These are phyloP conservation scores for Dryadula phaetusa DNA, from an alignment of 2,888 invertebrate genomes.

Conservation along the genomic window DNA sequence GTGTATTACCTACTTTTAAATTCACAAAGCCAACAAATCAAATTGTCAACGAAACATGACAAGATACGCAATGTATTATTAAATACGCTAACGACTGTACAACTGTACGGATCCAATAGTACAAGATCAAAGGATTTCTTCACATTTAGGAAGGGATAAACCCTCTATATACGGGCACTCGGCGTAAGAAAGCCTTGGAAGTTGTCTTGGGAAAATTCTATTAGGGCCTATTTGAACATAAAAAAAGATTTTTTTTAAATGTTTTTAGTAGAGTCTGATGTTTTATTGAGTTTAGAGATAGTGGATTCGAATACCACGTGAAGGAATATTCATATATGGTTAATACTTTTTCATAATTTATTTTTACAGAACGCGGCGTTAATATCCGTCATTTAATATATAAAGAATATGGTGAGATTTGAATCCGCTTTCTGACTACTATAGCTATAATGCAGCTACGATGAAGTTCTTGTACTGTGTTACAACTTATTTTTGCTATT, in stretches of 20 bases:
- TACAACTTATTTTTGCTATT: too few relatives aligned
- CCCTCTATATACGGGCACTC: slow-evolving; percentile 1
- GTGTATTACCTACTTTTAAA: too few relatives aligned
- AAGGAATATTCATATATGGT: too few relatives aligned
- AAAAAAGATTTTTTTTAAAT: background rate
- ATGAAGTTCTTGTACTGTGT: too few relatives aligned
- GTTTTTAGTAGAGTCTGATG: background rate
- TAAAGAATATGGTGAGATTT: too few relatives aligned
- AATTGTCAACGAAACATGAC: background rate
- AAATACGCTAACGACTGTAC: background rate
- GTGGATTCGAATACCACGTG: too few relatives aligned
- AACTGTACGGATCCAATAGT: slow-evolving; percentile 11
- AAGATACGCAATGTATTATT: background rate
- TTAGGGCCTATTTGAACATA: background rate
- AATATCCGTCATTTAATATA: too few relatives aligned
- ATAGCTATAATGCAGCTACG: too few relatives aligned
- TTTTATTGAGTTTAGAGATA: too few relatives aligned
- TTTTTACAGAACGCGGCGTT: too few relatives aligned
- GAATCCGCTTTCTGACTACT: too few relatives aligned
- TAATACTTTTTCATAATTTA: too few relatives aligned
- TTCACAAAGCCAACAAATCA: background rate
- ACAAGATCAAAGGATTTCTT: slow-evolving; percentile 11
- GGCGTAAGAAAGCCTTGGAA: slow-evolving; percentile 1
- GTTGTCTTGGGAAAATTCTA: background rate
- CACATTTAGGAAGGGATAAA: slow-evolving; percentile 14